Base-by-base conservation (phyloP, 37 sponge, comb jelly and placozoan genomes). In the Mnemiopsis leidyi region DNA sequence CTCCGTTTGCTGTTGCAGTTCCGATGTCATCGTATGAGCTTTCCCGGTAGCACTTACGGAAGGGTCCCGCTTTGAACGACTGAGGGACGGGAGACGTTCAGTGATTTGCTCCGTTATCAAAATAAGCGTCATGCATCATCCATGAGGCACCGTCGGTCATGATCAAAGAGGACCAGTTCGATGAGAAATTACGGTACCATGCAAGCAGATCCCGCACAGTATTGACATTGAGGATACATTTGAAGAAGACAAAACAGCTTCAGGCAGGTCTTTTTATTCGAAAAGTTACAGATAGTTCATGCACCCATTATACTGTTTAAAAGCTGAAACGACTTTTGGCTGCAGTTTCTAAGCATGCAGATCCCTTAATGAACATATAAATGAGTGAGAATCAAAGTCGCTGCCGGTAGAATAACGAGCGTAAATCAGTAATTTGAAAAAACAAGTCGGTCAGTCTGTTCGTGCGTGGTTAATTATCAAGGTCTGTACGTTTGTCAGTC, bases 21-120 rank as follows among this genome's bases (percentile, higher is more conserved):
- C 82, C 82, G 82, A 79, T 79, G 29, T 79, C 82, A 33, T 79
- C 82, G 37, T 36, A 32, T 9, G 82, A 79, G 36, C 31, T 20
- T 1, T 23, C 82, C 38, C 38, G 2, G 82, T 33, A 79, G 36
- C 82, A 79, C 82, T 35, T 32, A 7, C 23, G 37, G 37, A 79
- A 33, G 23, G 82, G 82, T 21, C 82, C 82, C 37, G 36, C 35
- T 2, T 33, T 30, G 29, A 35, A 2, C 23, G 82, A 79, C 82
- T 79, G 82, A 28, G 21, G 23, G 36, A 35, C 23, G 82, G 36
- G 82, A 3, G 82, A 7, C 5, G 5, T 25, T n/a, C 28, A 73
- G 28, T n/a, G 24, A 73, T 73, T n/a, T n/a, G n/a, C n/a, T n/a
- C n/a, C n/a, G n/a, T n/a, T n/a, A n/a, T n/a, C n/a, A n/a, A n/a